Conservation (phyloP, 2,888 invertebrate genomes). For the Cetonia aurata region DNA sequence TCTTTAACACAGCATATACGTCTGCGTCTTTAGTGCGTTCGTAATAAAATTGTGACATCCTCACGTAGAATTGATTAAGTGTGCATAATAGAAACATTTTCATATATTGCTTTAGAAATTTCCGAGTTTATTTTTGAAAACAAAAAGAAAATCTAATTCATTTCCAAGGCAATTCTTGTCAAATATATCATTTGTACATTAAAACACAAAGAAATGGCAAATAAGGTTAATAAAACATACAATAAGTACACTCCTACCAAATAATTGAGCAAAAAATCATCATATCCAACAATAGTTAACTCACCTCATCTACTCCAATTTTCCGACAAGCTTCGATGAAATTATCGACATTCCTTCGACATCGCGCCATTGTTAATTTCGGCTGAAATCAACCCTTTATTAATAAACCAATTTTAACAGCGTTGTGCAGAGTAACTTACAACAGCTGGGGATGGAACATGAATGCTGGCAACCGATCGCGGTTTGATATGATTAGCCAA, state of each 20-base stretch:
- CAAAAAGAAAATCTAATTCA: too few species aligned
- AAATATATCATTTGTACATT: too few species aligned
- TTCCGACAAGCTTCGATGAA: conserved; percentile 94
- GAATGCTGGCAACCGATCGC: conserved; percentile 91
- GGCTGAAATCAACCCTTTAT: conserved; percentile 74
- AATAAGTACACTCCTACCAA: not conserved
- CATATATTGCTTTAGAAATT: too few species aligned
- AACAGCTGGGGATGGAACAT: conserved; percentile 94
- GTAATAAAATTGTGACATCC: too few species aligned
- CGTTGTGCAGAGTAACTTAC: conserved; percentile 69
- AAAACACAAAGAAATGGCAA: not conserved
- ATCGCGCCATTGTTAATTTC: conserved; percentile 94
- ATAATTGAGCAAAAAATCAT: conserved; percentile 7
- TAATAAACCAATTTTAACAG: conserved; percentile 8
- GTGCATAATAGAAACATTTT: too few species aligned
- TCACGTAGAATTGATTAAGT: too few species aligned
- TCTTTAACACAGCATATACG: too few species aligned
- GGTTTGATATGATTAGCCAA: conserved; percentile 94
- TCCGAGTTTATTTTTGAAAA: too few species aligned
- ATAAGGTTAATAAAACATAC: too few species aligned
- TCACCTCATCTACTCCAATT: conserved; percentile 95
- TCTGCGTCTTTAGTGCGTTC: too few species aligned
- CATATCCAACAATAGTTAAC: conserved; percentile 58
- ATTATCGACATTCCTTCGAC: conserved; percentile 94
- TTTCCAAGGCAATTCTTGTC: too few species aligned